A percentile compares a stretch with the other conserved stretches of the same genome.
Evolutionary conservation across 2,113 vertebrate genomes (phyloP).

Genomic region (Sus scrofa): T2T-Sscrofa CM000818.6:64526501-64527000

Average conservation of each 20-base stretch:
- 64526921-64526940: neutral
- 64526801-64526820: neutral
- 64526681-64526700: neutral
- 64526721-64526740: neutral
- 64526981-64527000: neutral
- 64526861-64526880: neutral
- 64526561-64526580: neutral
- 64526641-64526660: neutral
- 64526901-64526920: neutral
- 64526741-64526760: neutral
- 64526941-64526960: constrained; percentile 5
- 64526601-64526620: neutral
- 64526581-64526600: neutral
- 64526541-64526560: constrained; percentile 26
- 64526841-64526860: neutral
- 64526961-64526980: neutral
- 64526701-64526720: neutral
- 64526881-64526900: neutral
- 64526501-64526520: neutral
- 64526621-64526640: neutral
- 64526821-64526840: neutral
- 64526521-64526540: constrained; percentile 61
- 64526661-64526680: neutral
- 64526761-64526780: neutral
- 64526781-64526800: neutral